Evolutionary conservation across 2,888 invertebrate species (phyloP), one percentile per base, ranked within the genome.

Genomic region (Chaetogeoica ovagalla): DNA sequence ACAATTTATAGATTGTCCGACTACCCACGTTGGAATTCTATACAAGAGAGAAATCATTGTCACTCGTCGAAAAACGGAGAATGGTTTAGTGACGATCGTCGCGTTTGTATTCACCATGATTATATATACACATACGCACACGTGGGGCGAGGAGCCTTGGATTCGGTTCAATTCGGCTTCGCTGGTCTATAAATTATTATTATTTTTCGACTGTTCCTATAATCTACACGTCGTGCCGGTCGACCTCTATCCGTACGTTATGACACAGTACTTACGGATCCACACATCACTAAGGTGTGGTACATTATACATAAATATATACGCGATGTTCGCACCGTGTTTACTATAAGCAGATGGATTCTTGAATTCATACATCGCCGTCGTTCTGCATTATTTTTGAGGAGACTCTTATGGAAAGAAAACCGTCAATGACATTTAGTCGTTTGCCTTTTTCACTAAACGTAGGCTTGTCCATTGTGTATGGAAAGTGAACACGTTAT

Each of bases 211-310:
- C 60, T 13, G 21, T 3, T 11, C 8, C 23, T 21, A 2, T 15
- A 2, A 11, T 0, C 13, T 9, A 0, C 59, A 21, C 23, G 21
- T 23, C 60, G 23, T 9, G 43, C 43, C 60, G 13, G 30, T 30
- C 23, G 60, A 60, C 60, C 60, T 60, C 60, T 23, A 23, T 60
- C 13, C 60, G 60, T 60, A 39, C 30, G 39, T 30, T 72, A 48
- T 66, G 75, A 75, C 75, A 66, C 75, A 75, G 66, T 75, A 75
- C 66, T 43, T 43, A n/a, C 43, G 15, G 23, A 19, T 57, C 43
- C 57, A n/a, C 39, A 30, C 43, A 4, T 13, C 37, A 30, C 30
- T 4, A 17, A 55, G 74, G 74, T 65, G 74, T 21, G 74, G 74
- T 55, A 11, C 5, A 55, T 55, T 19, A 43, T 43, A n/a, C n/a